These are phyloP conservation scores for Pteronura brasiliensis DNA, from an alignment of 2,113 vertebrate species.

Conservation along the genomic window DNA sequence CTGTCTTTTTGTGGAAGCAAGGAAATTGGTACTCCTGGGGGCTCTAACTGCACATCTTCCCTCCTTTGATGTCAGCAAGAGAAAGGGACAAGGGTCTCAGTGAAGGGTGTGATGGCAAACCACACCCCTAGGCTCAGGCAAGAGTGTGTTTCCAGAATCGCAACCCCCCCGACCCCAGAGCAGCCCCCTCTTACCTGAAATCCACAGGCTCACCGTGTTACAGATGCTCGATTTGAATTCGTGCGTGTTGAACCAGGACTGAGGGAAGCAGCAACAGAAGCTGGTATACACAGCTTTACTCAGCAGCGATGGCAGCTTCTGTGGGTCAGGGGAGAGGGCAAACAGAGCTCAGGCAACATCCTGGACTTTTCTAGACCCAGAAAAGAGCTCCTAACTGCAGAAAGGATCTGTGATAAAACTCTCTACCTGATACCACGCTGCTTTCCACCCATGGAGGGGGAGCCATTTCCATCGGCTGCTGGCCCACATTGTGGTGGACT, in stretches of 20 bases:
- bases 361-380: neutral
- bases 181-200: constrained; percentile 65
- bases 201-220: constrained; percentile 76
- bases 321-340: neutral
- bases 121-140: neutral
- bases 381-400: neutral
- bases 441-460: neutral
- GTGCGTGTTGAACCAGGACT: constrained; percentile 73
- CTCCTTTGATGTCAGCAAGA: neutral
- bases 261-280: constrained; percentile 80
- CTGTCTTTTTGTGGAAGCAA: neutral
- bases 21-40: neutral
- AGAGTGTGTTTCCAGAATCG: neutral
- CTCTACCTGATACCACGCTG: neutral
- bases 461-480: neutral
- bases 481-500: neutral
- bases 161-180: neutral
- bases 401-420: neutral
- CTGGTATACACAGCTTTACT: constrained; percentile 78
- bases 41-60: neutral
- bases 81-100: neutral
- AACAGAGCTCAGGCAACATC: constrained; percentile 9
- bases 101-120: neutral
- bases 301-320: constrained; percentile 70
- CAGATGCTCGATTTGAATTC: constrained; percentile 80